A percentile compares a stretch with the other conserved stretches of the same genome.
Evolutionary conservation across 1,140 invertebrate species (phyloP).

Genomic region (Tetragnatha versicolor): DNA sequence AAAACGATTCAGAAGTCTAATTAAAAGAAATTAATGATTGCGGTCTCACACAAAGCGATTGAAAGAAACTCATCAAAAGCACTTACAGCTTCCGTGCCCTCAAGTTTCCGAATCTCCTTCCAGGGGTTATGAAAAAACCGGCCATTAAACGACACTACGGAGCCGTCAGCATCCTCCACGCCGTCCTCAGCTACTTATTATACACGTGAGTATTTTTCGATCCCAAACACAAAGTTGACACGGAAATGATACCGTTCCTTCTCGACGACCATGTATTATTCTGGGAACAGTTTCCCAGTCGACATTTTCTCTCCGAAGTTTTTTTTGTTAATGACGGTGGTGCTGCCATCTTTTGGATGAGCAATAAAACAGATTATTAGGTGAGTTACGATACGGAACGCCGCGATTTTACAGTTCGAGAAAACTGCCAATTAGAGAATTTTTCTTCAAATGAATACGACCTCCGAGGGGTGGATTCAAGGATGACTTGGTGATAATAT

Average conservation of each 20-base stretch:
- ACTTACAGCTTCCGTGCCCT: slow-evolving; percentile 22
- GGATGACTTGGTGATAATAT: too few relatives aligned
- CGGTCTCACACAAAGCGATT: too few relatives aligned
- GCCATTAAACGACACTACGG: slow-evolving; percentile 18
- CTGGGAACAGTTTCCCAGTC: slow-evolving; percentile 31
- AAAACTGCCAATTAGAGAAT: too few relatives aligned
- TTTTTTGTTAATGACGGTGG: neutral
- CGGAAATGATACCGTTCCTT: slow-evolving; percentile 23
- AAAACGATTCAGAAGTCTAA: neutral
- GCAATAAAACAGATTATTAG: too few relatives aligned
- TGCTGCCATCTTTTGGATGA: slow-evolving; percentile 13
- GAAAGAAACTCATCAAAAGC: slow-evolving; percentile 1
- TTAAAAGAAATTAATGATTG: neutral
- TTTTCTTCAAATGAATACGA: too few relatives aligned
- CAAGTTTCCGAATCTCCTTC: slow-evolving; percentile 24
- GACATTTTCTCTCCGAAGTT: neutral
- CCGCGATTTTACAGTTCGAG: too few relatives aligned
- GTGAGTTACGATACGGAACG: too few relatives aligned
- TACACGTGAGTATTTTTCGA: slow-evolving; percentile 29
- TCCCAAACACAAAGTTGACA: neutral
- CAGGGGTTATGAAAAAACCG: slow-evolving; percentile 27
- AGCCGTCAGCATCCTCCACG: slow-evolving; percentile 23
- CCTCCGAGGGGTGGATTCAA: too few relatives aligned
- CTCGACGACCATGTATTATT: slow-evolving; percentile 19
- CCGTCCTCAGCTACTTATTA: slow-evolving; percentile 10